A percentile compares a stretch with the other conserved stretches of the same genome.
Conservation (phyloP, 2,888 invertebrate species). For the Nomada flava region DNA sequence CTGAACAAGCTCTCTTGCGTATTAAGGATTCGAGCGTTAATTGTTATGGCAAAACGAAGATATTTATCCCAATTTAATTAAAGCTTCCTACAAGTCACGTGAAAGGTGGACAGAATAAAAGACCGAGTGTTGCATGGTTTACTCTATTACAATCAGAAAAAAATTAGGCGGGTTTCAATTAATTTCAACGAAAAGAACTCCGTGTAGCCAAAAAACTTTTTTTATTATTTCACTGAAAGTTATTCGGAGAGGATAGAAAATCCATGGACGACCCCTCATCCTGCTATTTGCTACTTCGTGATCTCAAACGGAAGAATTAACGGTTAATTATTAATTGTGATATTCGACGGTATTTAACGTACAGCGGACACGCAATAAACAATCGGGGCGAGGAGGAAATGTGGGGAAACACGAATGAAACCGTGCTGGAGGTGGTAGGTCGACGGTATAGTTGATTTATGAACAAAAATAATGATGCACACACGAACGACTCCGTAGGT, state of each 20-base stretch:
- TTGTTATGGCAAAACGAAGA: conserved; percentile 18
- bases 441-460: conserved; percentile 13
- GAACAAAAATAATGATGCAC: conserved; percentile 50
- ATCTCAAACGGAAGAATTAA: conserved; percentile 15
- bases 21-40: conserved; percentile 34
- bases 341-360: conserved; percentile 30
- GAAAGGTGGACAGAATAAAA: neutral
- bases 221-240: conserved; percentile 51
- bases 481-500: conserved; percentile 22
- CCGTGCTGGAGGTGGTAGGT: neutral
- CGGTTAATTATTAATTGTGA: conserved; percentile 48
- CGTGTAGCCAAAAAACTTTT: conserved; percentile 37
- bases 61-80: conserved; percentile 22
- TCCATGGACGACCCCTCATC: conserved; percentile 9
- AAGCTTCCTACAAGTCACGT: neutral
- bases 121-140: neutral
- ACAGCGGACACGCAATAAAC: conserved; percentile 38
- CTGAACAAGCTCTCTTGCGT: neutral
- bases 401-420: neutral
- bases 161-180: neutral
- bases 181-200: conserved; percentile 27
- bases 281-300: conserved; percentile 9
- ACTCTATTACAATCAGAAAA: neutral
- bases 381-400: neutral
- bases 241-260: conserved; percentile 30